Base-by-base conservation (phyloP, 2,113 vertebrate species). In the Manacus vitellinus region DNA sequence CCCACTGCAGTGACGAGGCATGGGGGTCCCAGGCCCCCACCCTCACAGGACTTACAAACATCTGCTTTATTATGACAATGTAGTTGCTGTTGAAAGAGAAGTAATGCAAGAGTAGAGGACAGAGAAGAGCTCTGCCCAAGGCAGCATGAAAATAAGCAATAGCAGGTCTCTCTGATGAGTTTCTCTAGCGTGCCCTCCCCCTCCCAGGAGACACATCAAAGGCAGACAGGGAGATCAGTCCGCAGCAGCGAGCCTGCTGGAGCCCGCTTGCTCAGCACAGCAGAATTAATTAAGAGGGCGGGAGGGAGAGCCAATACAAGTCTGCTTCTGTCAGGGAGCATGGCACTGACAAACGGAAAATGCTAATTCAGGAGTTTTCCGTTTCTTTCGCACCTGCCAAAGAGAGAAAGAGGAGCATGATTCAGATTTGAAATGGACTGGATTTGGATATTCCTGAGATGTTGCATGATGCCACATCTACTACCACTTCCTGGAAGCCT, bases 191-290 rank as follows among this genome's bases (percentile, higher is more conserved):
- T 39, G 63, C 79, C 88, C 95, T 89, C 77, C 94, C 96, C 84
- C 91, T 94, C 84, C 77, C 84, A 30, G 70, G 84, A 91, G 89
- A 91, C 89, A 89, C 92, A 95, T 95, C 90, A 91, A 95, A 97
- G 95, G 66, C 17, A 97, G 89, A 89, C n/a, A 6, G 83, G 85
- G 83, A 95, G 91, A 92, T 93, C 88, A 66, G 80, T n/a, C 62
- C 54, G 7, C 35, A 15, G 89, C 88, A 86, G 79, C 0, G 3
- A 95, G 89, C 89, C 86, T 46, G 88, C 94, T 23, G 65, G 39
- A 96, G 94, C 85, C 91, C 79, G 86, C 94, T 96, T 92, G 90
- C 95, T 97, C 96, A 96, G 95, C 90, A 93, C 71, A 8, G 94
- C 67, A 75, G 67, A 92, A 86, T 94, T 97, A 96, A 97, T 96